Conservation (phyloP, 2,888 invertebrate genomes). For the Drosophila hamatofila region DNA sequence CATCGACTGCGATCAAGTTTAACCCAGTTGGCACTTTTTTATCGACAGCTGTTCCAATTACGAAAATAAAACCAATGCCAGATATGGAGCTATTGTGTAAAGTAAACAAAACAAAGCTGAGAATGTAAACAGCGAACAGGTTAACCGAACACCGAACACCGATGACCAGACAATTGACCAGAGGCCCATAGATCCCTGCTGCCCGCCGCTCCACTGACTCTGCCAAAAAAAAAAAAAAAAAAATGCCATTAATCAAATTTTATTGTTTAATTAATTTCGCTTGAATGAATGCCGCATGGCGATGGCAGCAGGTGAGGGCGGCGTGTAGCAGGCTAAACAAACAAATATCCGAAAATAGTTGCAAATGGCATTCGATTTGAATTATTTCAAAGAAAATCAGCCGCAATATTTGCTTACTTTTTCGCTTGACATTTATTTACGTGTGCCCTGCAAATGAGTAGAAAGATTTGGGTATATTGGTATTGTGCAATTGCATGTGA, state of each 20-base stretch:
- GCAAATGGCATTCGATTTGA: constrained; percentile 61
- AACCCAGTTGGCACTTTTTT: constrained; percentile 25
- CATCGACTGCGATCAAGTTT: neutral
- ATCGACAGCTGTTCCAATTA: constrained; percentile 40
- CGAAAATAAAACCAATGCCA: constrained; percentile 13
- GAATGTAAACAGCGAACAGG: constrained; percentile 65
- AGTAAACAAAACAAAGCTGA: constrained; percentile 50
- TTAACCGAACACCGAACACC: constrained; percentile 37
- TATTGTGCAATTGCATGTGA: constrained; percentile 1
- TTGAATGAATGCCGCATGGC: constrained; percentile 62
- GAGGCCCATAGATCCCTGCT: constrained; percentile 17
- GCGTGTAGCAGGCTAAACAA: constrained; percentile 44
- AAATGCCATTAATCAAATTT: constrained; percentile 77
- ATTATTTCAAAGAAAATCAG: constrained; percentile 62
- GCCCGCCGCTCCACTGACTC: neutral
- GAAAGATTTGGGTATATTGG: neutral
- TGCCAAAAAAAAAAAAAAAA: constrained; percentile 2
- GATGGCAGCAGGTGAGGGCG: neutral
- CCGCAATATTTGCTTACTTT: constrained; percentile 63
- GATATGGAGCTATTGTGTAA: constrained; percentile 39
- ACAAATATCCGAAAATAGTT: constrained; percentile 72
- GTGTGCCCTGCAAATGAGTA: neutral
- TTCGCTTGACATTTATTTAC: constrained; percentile 52
- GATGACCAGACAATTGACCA: constrained; percentile 46
- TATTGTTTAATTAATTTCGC: constrained; percentile 80